Conservation (phyloP, 1,140 invertebrate genomes). For the Ladona fulva region DNA sequence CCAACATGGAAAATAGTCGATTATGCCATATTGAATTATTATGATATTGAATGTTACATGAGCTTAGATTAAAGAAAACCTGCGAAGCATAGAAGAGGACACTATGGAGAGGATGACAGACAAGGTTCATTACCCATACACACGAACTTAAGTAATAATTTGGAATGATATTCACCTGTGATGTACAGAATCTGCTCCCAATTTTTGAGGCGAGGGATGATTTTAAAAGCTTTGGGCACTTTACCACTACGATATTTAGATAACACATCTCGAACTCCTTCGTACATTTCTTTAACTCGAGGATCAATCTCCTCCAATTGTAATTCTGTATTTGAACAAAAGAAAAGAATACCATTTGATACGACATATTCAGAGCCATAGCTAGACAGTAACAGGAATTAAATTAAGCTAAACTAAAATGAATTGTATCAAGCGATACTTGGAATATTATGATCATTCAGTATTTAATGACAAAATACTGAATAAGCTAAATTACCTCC, state of each 20-base stretch:
- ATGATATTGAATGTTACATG: too few species aligned
- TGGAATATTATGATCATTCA: too few species aligned
- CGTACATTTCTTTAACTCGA: slow-evolving; percentile 67
- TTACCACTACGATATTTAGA: slow-evolving; percentile 89
- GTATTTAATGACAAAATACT: background rate
- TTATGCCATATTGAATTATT: too few species aligned
- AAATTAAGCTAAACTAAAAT: background rate
- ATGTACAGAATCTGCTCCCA: slow-evolving; percentile 95
- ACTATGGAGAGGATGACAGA: too few species aligned
- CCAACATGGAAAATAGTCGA: too few species aligned
- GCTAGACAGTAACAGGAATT: background rate
- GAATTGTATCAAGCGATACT: too few species aligned
- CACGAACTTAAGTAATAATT: too few species aligned
- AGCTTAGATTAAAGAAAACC: too few species aligned
- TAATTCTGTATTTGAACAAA: slow-evolving; percentile 32
- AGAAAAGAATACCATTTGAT: background rate
- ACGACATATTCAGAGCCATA: too few species aligned
- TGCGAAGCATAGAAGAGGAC: too few species aligned
- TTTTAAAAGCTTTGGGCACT: slow-evolving; percentile 96
- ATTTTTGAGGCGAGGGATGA: slow-evolving; percentile 83
- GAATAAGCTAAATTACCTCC: slow-evolving; percentile 33
- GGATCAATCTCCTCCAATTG: slow-evolving; percentile 74
- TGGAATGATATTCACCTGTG: slow-evolving; percentile 53
- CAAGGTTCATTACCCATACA: too few species aligned
- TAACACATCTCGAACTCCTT: slow-evolving; percentile 78